Evolutionary conservation across 2,888 invertebrate genomes (phyloP).

Genomic region (Nysson spinosus): DNA sequence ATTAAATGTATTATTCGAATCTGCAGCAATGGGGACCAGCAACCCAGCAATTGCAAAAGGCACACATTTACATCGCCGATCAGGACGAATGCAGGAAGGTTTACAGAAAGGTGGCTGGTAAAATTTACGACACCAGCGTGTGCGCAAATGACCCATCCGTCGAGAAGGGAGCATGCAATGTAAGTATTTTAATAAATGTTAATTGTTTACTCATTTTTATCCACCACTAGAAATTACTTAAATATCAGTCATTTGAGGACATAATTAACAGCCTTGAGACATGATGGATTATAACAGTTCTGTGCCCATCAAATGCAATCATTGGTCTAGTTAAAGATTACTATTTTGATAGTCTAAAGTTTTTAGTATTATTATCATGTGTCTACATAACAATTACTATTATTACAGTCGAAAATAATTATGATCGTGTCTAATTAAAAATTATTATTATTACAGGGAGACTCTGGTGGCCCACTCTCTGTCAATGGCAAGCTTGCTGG

Average conservation of each 20-base stretch:
- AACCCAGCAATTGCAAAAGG: slow-evolving; percentile 77
- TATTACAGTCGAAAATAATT: no score
- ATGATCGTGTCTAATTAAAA: no score
- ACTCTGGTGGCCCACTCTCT: slow-evolving; percentile 71
- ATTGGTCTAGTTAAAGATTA: neutral
- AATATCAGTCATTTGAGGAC: no score
- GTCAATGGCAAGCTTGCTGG: slow-evolving; percentile 61
- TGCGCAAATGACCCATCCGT: slow-evolving; percentile 52
- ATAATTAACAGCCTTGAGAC: no score
- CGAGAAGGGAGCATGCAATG: slow-evolving; percentile 59
- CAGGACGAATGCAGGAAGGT: slow-evolving; percentile 76
- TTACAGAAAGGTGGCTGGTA: slow-evolving; percentile 25
- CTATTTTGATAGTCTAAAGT: neutral
- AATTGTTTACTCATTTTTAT: neutral
- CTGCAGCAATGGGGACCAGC: slow-evolving; percentile 59
- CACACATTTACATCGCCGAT: slow-evolving; percentile 79
- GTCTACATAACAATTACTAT: neutral
- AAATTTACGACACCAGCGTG: slow-evolving; percentile 48
- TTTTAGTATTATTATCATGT: neutral
- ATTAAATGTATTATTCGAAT: slow-evolving; percentile 2
- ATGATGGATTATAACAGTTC: no score
- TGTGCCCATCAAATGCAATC: neutral
- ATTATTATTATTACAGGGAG: slow-evolving; percentile 58
- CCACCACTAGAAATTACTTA: no score
- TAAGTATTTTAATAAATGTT: slow-evolving; percentile 35